Evolutionary conservation across 2,888 invertebrate genomes (phyloP).

Genomic region (Eucriotettix oculatus): DNA sequence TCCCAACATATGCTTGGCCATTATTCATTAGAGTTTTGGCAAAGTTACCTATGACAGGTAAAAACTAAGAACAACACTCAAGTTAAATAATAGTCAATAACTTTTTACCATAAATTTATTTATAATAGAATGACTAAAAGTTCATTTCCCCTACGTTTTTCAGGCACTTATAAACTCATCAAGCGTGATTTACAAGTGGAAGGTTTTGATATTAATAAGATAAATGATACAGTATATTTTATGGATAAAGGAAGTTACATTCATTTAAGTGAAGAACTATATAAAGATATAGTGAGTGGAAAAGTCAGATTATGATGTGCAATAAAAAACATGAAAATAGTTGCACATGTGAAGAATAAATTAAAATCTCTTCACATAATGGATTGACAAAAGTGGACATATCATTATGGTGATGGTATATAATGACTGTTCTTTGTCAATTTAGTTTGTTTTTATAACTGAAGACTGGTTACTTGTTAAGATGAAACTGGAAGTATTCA

Average conservation of each 20-base stretch:
- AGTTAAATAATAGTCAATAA: too few relatives aligned
- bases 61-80: too few relatives aligned
- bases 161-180: conserved; percentile 93
- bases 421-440: too few relatives aligned
- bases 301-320: conserved; percentile 28
- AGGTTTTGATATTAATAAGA: conserved; percentile 57
- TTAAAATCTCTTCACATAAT: too few relatives aligned
- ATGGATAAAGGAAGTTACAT: conserved; percentile 49
- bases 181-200: conserved; percentile 85
- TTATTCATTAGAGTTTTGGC: conserved; percentile 70
- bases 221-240: conserved; percentile 68
- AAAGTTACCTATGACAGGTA: conserved; percentile 82
- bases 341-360: too few relatives aligned
- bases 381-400: too few relatives aligned
- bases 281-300: conserved; percentile 56
- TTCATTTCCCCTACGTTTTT: conserved; percentile 17
- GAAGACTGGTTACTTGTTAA: too few relatives aligned
- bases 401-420: too few relatives aligned
- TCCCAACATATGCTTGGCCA: conserved; percentile 82
- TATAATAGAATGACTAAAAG: not conserved
- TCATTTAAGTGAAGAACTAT: conserved; percentile 51
- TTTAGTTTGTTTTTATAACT: too few relatives aligned
- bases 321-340: too few relatives aligned
- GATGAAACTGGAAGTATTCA: too few relatives aligned
- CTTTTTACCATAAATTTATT: too few relatives aligned